Evolutionary conservation across 2,888 invertebrate genomes (phyloP).

Genomic region (Caenorhabditis auriculariae): DNA sequence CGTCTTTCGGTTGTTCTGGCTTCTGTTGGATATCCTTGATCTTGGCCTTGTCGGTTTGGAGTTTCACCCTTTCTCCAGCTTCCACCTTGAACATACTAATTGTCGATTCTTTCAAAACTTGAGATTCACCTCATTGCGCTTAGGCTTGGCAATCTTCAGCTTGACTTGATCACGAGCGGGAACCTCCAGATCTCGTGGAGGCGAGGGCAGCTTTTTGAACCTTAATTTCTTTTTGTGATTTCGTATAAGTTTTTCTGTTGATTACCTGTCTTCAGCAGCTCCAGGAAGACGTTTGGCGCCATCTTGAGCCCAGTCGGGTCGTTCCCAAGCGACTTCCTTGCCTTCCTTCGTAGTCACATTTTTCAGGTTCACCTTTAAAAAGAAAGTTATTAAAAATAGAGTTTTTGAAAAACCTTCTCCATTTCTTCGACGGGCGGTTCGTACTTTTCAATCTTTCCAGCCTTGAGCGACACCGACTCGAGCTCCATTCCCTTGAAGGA

Average conservation of each 20-base stretch:
- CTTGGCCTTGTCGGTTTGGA: slow-evolving; percentile 56
- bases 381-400: background rate
- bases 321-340: slow-evolving; percentile 25
- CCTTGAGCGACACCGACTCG: slow-evolving; percentile 54
- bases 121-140: slow-evolving; percentile 25
- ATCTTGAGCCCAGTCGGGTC: slow-evolving; percentile 42
- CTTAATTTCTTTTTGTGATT: slow-evolving; percentile 5
- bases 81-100: slow-evolving; percentile 27
- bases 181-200: slow-evolving; percentile 55
- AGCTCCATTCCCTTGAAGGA: slow-evolving; percentile 58
- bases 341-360: slow-evolving; percentile 24
- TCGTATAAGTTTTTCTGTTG: slow-evolving; percentile 7
- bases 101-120: background rate
- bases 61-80: slow-evolving; percentile 49
- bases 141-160: slow-evolving; percentile 49
- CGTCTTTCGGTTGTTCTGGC: slow-evolving; percentile 50
- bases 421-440: slow-evolving; percentile 54
- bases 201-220: slow-evolving; percentile 50
- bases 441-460: slow-evolving; percentile 55
- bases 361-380: slow-evolving; percentile 20
- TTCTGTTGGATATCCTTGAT: slow-evolving; percentile 53
- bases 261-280: slow-evolving; percentile 28
- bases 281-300: slow-evolving; percentile 33
- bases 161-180: slow-evolving; percentile 62
- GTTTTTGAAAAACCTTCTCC: slow-evolving; percentile 41